These are phyloP conservation scores for Dryobota labecula DNA, from an alignment of 2,888 invertebrate species.

Conservation along the genomic window DNA sequence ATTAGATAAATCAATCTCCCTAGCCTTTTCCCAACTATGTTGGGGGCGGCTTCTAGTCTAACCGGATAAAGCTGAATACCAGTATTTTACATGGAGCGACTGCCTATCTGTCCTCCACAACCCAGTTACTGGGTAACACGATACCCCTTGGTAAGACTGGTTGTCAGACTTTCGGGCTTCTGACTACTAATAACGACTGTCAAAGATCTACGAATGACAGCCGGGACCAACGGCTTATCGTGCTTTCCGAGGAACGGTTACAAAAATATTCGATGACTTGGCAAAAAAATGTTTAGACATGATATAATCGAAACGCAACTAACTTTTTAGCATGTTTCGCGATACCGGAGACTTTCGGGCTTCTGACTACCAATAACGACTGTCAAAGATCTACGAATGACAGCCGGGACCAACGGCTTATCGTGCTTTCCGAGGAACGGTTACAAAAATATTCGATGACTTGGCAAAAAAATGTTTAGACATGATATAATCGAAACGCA, in stretches of 20 bases:
- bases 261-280: conserved; percentile 12
- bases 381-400: background rate
- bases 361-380: background rate
- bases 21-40: background rate
- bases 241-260: background rate
- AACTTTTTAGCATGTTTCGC: conserved; percentile 29
- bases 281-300: conserved; percentile 20
- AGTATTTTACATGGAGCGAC: background rate
- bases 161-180: background rate
- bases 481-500: conserved; percentile 40
- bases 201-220: background rate
- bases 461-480: conserved; percentile 13
- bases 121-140: background rate
- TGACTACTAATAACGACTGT: background rate
- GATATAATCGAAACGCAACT: conserved; percentile 35
- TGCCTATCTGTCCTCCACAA: background rate
- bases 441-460: conserved; percentile 8
- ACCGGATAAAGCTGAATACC: background rate
- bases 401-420: background rate
- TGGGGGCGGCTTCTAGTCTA: background rate
- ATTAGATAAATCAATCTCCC: background rate
- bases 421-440: background rate
- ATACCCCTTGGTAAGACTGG: background rate
- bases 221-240: background rate
- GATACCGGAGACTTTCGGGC: background rate